phyloP scores from a whole-genome alignment of 1,140 invertebrate genomes.

The Diachasma alloeum region DNA sequence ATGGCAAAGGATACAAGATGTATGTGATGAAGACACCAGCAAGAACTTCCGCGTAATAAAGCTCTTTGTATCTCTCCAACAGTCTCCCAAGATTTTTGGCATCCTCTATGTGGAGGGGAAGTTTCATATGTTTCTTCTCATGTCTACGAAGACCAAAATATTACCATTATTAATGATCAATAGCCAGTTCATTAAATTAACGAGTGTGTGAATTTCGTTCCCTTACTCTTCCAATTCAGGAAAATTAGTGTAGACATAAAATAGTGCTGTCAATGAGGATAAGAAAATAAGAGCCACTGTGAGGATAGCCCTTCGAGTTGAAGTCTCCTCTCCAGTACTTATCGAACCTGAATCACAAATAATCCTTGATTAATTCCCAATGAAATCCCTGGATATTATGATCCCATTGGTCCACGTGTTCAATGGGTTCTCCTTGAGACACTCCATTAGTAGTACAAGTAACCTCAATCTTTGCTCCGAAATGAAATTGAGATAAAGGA shows the following conservation, averaged over 20 bases:
- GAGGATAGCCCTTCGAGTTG: constrained; percentile 68
- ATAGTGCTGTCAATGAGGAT: constrained; percentile 69
- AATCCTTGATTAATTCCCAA: background rate
- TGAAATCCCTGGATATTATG: background rate
- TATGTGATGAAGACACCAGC: constrained; percentile 90
- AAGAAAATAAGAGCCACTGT: constrained; percentile 73
- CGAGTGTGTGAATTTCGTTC: constrained; percentile 26
- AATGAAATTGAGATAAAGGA: background rate
- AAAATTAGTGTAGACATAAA: constrained; percentile 79
- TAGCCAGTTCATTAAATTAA: constrained; percentile 5
- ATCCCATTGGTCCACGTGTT: background rate
- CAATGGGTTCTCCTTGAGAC: background rate
- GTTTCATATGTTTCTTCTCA: constrained; percentile 87
- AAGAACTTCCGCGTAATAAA: constrained; percentile 93
- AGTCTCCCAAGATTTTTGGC: constrained; percentile 94
- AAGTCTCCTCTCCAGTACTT: constrained; percentile 41
- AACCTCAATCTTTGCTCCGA: no score
- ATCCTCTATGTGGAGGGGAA: constrained; percentile 94
- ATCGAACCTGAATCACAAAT: constrained; percentile 12
- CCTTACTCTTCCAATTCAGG: constrained; percentile 82
- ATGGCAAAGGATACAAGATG: constrained; percentile 91
- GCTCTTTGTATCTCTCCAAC: constrained; percentile 91
- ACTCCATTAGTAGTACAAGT: no score
- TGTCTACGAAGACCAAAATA: constrained; percentile 73
- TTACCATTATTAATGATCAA: background rate